Base-by-base conservation (phyloP, 2,888 invertebrate species). In the Rosalia funebris region DNA sequence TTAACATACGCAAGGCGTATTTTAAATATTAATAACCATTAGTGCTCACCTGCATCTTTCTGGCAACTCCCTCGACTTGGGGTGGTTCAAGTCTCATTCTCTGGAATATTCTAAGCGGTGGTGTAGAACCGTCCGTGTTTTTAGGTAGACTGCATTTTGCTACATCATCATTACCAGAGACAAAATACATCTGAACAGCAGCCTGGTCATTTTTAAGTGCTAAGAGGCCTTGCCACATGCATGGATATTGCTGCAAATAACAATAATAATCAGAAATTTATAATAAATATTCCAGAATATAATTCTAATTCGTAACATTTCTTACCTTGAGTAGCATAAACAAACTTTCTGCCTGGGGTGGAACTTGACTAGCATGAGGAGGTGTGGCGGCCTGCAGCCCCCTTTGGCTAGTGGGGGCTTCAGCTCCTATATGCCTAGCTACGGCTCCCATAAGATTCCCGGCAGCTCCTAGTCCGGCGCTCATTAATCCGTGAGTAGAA, bases 181-280 rank as follows among this genome's bases (percentile, higher is more conserved):
- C 95, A 82, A 95, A 96, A 84, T 98, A 97, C 98, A 98, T 98
- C 84, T 98, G 98, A 42, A 98, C 98, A 19, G 95, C 94, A 3
- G 97, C 96, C 74, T 93, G 93, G 83, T 98, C 98, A 81, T 96
- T 98, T 84, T 98, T 98, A 69, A 98, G 85, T 0, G 95, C 97
- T 69, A 98, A 82, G 62, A 95, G 83, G 0, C 98, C 96, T 83
- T 97, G 96, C 98, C 98, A 98, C 92, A 97, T 94, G 42, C 96
- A 92, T 7, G 97, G 97, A 82, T 96, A 96, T 59, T 94, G 90
- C 89, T 96, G 88, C 11, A 83, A 81, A 31, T 53, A 41, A 54
- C 59, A 53, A 59, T 12, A 31, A 9, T 25, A 25, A 25, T 25
- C 25, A 9, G 25, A 25, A n/a, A n/a, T n/a, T n/a, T n/a, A n/a